Conservation (phyloP, 2,797 vertebrate genomes). For the Phyllotis vaccarum region DNA sequence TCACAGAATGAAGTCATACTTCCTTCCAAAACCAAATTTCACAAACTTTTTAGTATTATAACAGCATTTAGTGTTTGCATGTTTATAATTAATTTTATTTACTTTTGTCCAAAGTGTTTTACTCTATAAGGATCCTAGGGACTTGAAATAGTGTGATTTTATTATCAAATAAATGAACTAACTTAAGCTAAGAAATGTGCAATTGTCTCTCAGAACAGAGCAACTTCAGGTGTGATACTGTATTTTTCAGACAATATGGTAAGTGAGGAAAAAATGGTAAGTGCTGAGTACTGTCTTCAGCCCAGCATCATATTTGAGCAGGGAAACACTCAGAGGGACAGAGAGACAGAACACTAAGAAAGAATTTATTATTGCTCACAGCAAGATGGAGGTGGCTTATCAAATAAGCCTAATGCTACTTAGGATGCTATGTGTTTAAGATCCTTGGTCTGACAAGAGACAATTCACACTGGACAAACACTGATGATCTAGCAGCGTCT, state of each 20-base stretch:
- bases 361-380: neutral
- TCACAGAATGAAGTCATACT: conserved; percentile 27
- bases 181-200: conserved; percentile 18
- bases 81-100: conserved; percentile 55
- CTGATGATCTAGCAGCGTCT: neutral
- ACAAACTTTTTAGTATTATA: conserved; percentile 37
- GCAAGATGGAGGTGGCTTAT: neutral
- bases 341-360: neutral
- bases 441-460: neutral
- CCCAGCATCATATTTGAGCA: neutral
- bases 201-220: neutral
- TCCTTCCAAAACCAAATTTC: conserved; percentile 35
- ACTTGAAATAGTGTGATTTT: conserved; percentile 54
- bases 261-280: conserved; percentile 10
- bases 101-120: conserved; percentile 26
- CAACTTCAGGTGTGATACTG: neutral
- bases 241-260: neutral
- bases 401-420: neutral
- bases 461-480: neutral
- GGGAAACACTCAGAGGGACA: neutral
- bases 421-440: neutral
- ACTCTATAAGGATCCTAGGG: neutral
- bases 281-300: neutral
- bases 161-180: conserved; percentile 45
- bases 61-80: conserved; percentile 4